Conservation (phyloP, 2,113 vertebrate species). For the Chloroceryle aenea region DNA sequence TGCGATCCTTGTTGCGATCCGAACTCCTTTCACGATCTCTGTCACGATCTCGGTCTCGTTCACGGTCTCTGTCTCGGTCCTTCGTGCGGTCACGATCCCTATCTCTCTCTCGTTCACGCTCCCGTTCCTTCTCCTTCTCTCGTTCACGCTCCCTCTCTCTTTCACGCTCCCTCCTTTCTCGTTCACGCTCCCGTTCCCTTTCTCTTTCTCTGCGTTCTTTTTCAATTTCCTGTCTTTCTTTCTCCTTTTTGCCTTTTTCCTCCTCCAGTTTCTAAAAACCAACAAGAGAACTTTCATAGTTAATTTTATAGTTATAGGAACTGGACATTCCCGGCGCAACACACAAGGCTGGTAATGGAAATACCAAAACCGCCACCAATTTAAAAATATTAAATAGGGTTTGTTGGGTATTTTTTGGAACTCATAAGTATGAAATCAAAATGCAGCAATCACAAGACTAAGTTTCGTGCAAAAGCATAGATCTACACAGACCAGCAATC, state of each 20-base stretch:
- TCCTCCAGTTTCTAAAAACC: constrained; percentile 98
- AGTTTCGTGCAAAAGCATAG: constrained; percentile 79
- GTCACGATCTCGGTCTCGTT: constrained; percentile 89
- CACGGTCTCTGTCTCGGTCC: constrained; percentile 84
- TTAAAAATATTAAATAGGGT: constrained; percentile 58
- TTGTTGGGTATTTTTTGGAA: constrained; percentile 66
- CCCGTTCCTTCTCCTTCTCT: constrained; percentile 85
- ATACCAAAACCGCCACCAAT: constrained; percentile 72
- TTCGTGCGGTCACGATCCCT: constrained; percentile 87
- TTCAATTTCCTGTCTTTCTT: constrained; percentile 94
- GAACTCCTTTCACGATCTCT: constrained; percentile 85
- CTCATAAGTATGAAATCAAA: constrained; percentile 72
- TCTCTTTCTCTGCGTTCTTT: constrained; percentile 94
- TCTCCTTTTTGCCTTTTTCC: constrained; percentile 98
- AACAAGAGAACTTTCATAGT: constrained; percentile 84
- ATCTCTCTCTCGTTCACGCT: constrained; percentile 89
- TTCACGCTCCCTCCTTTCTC: constrained; percentile 92
- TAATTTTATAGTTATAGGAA: constrained; percentile 51
- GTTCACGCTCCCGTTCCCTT: constrained; percentile 94
- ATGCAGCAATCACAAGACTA: constrained; percentile 77
- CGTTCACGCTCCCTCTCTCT: constrained; percentile 93
- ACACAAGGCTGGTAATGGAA: constrained; percentile 72
- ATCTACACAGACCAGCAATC: constrained; percentile 76
- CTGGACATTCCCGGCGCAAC: constrained; percentile 61
- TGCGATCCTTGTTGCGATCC: constrained; percentile 86